phyloP scores from a whole-genome alignment of 2,888 invertebrate genomes.

The Oxytorus armatus region DNA sequence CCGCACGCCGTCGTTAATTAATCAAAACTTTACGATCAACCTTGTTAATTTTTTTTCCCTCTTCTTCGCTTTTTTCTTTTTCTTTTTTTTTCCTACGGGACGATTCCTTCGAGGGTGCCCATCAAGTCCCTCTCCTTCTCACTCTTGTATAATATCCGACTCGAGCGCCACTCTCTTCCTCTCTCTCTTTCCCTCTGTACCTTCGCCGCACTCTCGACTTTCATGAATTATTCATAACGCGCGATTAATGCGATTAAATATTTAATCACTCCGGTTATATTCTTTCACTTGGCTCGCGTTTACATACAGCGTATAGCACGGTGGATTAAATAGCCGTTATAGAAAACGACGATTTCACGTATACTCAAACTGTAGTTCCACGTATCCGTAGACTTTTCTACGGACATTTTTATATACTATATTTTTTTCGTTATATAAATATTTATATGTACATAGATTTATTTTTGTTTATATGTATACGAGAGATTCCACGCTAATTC shows the following conservation, averaged over 20 bases:
- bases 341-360: constrained; percentile 18
- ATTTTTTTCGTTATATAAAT: no score
- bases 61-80: no score
- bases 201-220: constrained; percentile 59
- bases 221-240: constrained; percentile 73
- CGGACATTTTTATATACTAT: not conserved
- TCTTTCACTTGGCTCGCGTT: constrained; percentile 67
- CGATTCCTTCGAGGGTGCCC: constrained; percentile 38
- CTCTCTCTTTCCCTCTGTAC: constrained; percentile 20
- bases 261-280: constrained; percentile 69
- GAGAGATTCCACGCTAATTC: no score
- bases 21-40: constrained; percentile 73
- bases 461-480: no score
- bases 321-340: constrained; percentile 40
- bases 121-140: constrained; percentile 8
- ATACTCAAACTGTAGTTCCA: not conserved
- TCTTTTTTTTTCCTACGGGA: constrained; percentile 23
- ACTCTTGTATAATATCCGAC: constrained; percentile 34
- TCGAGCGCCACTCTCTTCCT: constrained; percentile 34
- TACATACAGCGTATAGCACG: constrained; percentile 28
- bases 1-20: constrained; percentile 75
- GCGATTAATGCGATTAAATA: constrained; percentile 74
- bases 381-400: constrained; percentile 19
- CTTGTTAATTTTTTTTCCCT: constrained; percentile 34
- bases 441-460: no score